Evolutionary conservation across 2,797 vertebrate species (phyloP).

Genomic region (Artibeus lituratus): DNA sequence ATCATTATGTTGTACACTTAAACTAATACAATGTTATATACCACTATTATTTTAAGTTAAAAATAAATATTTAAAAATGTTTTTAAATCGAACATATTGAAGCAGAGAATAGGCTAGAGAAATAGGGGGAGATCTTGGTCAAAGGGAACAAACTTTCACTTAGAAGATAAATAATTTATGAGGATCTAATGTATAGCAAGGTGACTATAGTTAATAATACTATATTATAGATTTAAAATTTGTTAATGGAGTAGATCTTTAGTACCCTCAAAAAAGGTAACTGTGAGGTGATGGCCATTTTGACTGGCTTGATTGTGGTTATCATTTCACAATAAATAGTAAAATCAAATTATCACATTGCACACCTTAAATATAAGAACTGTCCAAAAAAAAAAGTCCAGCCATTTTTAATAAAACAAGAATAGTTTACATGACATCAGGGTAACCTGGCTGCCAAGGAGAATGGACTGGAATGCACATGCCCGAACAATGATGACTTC

Average conservation of each 20-base stretch:
- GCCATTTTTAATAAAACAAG: not conserved
- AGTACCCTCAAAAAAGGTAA: not conserved
- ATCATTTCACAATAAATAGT: not conserved
- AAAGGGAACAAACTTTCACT: not conserved
- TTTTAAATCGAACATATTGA: not conserved
- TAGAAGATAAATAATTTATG: not conserved
- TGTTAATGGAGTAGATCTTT: not conserved
- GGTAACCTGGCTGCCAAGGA: no score
- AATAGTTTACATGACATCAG: not conserved
- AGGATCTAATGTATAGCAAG: not conserved
- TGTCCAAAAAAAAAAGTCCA: not conserved
- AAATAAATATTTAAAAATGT: not conserved
- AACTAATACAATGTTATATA: no score
- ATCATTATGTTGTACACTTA: no score
- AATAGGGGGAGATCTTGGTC: not conserved
- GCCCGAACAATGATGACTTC: not conserved
- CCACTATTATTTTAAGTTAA: no score
- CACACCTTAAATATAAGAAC: not conserved
- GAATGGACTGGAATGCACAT: not conserved
- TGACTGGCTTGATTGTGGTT: not conserved
- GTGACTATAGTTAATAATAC: not conserved
- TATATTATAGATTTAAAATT: not conserved
- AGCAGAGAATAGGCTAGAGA: not conserved
- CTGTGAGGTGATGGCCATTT: not conserved
- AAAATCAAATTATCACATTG: not conserved